A percentile compares a stretch with the other conserved stretches of the same genome.
phyloP scores from a whole-genome alignment of 2,888 invertebrate genomes.

The Amphiduros pacificus region DNA sequence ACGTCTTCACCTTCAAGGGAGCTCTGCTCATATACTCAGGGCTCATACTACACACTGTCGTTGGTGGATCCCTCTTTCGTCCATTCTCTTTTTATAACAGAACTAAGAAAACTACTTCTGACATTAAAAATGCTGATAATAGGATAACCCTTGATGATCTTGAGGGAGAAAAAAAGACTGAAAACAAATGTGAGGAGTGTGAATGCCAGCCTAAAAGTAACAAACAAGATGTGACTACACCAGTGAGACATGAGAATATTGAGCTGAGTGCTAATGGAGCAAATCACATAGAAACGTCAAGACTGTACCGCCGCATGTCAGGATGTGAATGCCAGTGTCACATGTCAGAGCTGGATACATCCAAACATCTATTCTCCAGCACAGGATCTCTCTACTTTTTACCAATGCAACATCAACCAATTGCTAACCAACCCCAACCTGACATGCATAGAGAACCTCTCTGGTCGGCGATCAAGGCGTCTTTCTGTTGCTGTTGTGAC shows the following conservation, averaged over 20 bases:
- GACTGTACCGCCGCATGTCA: too few species aligned
- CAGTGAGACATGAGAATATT: too few species aligned
- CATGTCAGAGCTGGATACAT: too few species aligned
- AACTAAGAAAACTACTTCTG: neutral
- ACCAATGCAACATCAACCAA: conserved; percentile 3
- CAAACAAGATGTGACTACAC: too few species aligned
- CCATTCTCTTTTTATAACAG: conserved; percentile 23
- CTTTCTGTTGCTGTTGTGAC: conserved; percentile 5
- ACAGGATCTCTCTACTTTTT: neutral
- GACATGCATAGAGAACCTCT: neutral
- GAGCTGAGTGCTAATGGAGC: too few species aligned
- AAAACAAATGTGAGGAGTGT: too few species aligned
- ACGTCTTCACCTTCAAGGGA: conserved; percentile 19
- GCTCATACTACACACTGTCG: conserved; percentile 15
- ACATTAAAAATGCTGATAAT: neutral
- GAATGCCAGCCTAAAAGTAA: too few species aligned
- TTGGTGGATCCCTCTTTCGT: conserved; percentile 18
- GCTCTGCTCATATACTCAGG: conserved; percentile 26
- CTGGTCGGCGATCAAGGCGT: neutral
- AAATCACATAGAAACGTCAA: too few species aligned
- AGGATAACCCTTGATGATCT: too few species aligned
- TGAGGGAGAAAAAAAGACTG: too few species aligned
- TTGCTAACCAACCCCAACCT: neutral
- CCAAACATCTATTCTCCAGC: neutral
- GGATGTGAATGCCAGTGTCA: neutral